Conservation (phyloP, 1,140 invertebrate genomes). For the Mercenaria mercenaria region DNA sequence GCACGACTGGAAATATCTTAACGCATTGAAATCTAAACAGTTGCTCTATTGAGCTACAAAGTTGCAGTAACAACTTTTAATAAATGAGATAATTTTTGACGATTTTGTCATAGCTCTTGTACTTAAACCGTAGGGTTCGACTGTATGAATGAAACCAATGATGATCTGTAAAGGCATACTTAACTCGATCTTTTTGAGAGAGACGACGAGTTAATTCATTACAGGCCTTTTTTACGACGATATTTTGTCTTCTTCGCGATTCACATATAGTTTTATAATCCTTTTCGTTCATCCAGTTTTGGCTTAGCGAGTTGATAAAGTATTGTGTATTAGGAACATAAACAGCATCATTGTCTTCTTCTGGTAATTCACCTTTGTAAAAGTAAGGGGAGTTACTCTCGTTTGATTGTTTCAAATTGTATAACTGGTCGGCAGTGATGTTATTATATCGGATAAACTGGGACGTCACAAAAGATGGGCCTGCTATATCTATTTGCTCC, state of each 20-base stretch:
- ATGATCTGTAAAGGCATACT: slow-evolving; percentile 75
- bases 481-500: background rate
- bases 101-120: too few species aligned
- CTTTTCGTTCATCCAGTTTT: slow-evolving; percentile 3
- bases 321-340: slow-evolving; percentile 39
- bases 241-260: slow-evolving; percentile 42
- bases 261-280: slow-evolving; percentile 46
- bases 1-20: too few species aligned
- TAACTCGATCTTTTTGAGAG: background rate
- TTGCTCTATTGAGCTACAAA: too few species aligned
- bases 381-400: slow-evolving; percentile 31
- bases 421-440: slow-evolving; percentile 67
- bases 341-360: slow-evolving; percentile 7
- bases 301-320: slow-evolving; percentile 68
- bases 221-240: slow-evolving; percentile 70
- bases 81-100: too few species aligned
- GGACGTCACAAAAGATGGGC: background rate
- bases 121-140: too few species aligned
- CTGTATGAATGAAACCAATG: slow-evolving; percentile 75
- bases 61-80: too few species aligned
- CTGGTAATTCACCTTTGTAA: slow-evolving; percentile 27
- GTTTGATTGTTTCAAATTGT: background rate
- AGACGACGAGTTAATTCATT: slow-evolving; percentile 67
- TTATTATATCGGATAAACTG: slow-evolving; percentile 1
- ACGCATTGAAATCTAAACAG: too few species aligned